Evolutionary conservation across 2,797 vertebrate species (phyloP).

Genomic region (Sebastiscus albofasciatus): DNA sequence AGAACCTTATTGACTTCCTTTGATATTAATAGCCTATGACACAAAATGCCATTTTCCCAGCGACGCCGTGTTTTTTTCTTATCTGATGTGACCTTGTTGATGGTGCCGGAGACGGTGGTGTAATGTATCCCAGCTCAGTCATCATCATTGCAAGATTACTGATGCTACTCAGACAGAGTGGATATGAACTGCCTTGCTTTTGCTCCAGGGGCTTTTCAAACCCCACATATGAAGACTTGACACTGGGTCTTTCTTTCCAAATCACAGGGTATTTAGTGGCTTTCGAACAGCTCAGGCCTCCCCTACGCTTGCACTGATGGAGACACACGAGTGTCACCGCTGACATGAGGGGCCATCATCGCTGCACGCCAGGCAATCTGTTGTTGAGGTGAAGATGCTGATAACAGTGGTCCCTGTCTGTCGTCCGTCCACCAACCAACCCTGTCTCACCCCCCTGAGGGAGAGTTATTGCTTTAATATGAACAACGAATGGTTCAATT

Average conservation of each 20-base stretch:
- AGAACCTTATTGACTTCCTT: conserved; percentile 61
- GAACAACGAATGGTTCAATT: conserved; percentile 76
- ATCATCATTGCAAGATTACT: conserved; percentile 30
- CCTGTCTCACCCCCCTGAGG: conserved; percentile 39
- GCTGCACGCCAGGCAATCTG: conserved; percentile 51
- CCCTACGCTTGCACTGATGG: conserved; percentile 3
- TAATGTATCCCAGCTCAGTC: conserved; percentile 49
- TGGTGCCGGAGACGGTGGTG: conserved; percentile 29
- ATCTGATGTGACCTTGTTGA: conserved; percentile 65
- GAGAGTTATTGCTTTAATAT: conserved; percentile 84
- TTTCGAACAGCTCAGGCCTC: conserved; percentile 9
- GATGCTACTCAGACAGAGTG: conserved; percentile 25
- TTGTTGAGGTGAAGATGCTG: conserved; percentile 57
- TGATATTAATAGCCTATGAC: conserved; percentile 67
- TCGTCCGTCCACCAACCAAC: conserved; percentile 18
- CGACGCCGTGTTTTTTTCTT: conserved; percentile 4
- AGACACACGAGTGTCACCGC: conserved; percentile 39
- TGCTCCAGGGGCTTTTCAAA: conserved; percentile 7
- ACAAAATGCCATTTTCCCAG: conserved; percentile 57
- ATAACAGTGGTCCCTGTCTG: conserved; percentile 58
- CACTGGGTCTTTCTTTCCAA: conserved; percentile 3
- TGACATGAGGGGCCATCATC: conserved; percentile 61
- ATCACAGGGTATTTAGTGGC: conserved; percentile 41
- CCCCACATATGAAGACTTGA: conserved; percentile 11
- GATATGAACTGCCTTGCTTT: conserved; percentile 12